Conservation (phyloP, 92 coral and sea anemone species). For the Montipora capitata region DNA sequence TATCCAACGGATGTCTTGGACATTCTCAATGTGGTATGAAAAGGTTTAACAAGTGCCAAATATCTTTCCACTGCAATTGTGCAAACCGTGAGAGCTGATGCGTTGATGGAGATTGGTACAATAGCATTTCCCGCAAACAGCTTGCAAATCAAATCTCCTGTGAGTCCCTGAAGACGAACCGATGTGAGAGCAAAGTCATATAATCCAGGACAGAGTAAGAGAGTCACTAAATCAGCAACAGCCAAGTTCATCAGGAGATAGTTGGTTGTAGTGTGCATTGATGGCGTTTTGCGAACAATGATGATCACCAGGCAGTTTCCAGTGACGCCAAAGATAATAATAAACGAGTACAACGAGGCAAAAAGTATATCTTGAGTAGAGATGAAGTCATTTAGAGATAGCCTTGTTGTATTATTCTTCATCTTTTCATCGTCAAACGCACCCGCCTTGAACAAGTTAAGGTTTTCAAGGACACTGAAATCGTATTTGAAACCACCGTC, state of each 20-base stretch:
- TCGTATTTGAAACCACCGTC: too few species aligned
- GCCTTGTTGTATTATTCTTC: too few species aligned
- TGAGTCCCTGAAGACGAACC: not conserved
- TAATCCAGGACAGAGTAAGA: conserved; percentile 57
- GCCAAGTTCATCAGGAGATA: conserved; percentile 60
- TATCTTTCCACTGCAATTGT: conserved; percentile 62
- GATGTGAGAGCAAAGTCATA: conserved; percentile 55
- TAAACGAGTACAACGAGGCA: conserved; percentile 46
- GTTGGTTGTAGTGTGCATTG: conserved; percentile 69
- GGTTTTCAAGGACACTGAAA: too few species aligned
- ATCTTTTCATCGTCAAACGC: too few species aligned
- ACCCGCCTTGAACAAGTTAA: too few species aligned
- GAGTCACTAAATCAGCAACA: conserved; percentile 52
- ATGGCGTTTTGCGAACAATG: conserved; percentile 54
- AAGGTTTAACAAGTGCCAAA: conserved; percentile 63
- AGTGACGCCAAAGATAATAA: conserved; percentile 52
- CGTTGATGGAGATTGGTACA: conserved; percentile 48
- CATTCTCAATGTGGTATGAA: conserved; percentile 23
- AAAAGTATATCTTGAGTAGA: conserved; percentile 46
- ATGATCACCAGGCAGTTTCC: conserved; percentile 56
- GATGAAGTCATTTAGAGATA: not conserved
- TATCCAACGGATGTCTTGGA: not conserved
- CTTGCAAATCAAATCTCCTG: conserved; percentile 58
- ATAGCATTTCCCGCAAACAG: conserved; percentile 63
- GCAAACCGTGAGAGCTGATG: conserved; percentile 43